Base-by-base conservation (phyloP, 2,888 invertebrate species). In the Halictus quadricinctus region DNA sequence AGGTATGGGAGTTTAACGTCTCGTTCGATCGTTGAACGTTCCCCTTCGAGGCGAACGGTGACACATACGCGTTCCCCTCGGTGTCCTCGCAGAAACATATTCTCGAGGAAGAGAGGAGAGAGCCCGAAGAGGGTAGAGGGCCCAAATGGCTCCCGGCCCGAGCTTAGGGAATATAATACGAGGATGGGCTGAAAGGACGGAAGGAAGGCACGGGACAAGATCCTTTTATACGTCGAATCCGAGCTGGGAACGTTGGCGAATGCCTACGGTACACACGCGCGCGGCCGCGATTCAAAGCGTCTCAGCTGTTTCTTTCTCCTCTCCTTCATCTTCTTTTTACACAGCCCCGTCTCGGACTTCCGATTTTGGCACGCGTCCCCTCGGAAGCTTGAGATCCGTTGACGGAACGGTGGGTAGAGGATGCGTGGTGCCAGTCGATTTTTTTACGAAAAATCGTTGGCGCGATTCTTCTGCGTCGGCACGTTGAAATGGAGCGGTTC, bases 181-280 rank as follows among this genome's bases (percentile, higher is more conserved):
- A 90, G 88, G 90, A 88, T 83, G 88, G 88, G 86, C 88, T 91
- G 92, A 93, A 93, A 92, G 88, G 81, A 79, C 92, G 81, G 92
- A 92, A 92, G 81, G 92, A 92, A 92, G 91, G 93, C 93, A 93
- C 92, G 93, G 92, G 93, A 92, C 92, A 93, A 93, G 93, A 93
- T 93, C 89, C 93, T 90, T 92, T 92, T 91, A 92, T 93, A 86
- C 90, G 88, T 87, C 86, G 91, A 91, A 91, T 91, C 90, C 90
- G 89, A 91, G 91, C 86, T 90, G 83, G 89, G 91, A 89, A 91
- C 91, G 92, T 93, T 92, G 90, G 79, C 81, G 92, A 91, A 90
- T 92, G 92, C 91, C 92, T 92, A 91, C 88, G 89, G 87, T 86
- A 87, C 87, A 90, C 92, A 89, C 10, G 21, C 54, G 54, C 54